These are phyloP conservation scores for Hydra vulgaris DNA, from an alignment of 30 jellyfish, hydroid and myxozoan species.

Conservation along the genomic window DNA sequence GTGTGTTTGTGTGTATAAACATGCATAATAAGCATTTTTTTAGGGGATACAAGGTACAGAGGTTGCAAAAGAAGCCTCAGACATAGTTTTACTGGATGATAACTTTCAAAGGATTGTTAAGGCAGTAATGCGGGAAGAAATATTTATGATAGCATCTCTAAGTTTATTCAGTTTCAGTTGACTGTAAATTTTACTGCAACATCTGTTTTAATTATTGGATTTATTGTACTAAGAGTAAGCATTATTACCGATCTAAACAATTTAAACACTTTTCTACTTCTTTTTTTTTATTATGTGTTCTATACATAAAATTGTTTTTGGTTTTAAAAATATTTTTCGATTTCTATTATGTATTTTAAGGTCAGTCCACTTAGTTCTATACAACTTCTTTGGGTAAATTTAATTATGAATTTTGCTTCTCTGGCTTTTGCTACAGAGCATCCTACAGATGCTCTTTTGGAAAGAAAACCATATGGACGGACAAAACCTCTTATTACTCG, in stretches of 20 bases:
- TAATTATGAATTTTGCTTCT: constrained; percentile 98
- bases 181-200: constrained; percentile 97
- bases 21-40: background rate
- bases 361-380: constrained; percentile 95
- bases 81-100: constrained; percentile 93
- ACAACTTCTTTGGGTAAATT: constrained; percentile 97
- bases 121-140: constrained; percentile 99
- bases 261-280: too few species aligned
- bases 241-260: too few species aligned
- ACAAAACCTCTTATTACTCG: constrained; percentile 91
- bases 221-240: constrained; percentile 75
- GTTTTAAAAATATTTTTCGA: too few species aligned
- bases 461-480: constrained; percentile 95
- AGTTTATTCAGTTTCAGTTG: constrained; percentile 94
- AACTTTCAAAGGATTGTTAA: constrained; percentile 90
- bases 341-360: constrained; percentile 48
- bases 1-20: too few species aligned
- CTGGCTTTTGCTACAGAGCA: constrained; percentile 98
- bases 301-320: too few species aligned
- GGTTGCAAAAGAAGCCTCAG: constrained; percentile 99
- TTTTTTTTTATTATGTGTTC: background rate
- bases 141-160: constrained; percentile 96
- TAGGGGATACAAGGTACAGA: constrained; percentile 99
- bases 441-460: constrained; percentile 85
- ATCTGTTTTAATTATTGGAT: constrained; percentile 73